Percentiles rank a stretch among this genome's conserved stretches.
phyloP scores from a whole-genome alignment of 2,888 invertebrate species.

The Plemyria rubiginata region DNA sequence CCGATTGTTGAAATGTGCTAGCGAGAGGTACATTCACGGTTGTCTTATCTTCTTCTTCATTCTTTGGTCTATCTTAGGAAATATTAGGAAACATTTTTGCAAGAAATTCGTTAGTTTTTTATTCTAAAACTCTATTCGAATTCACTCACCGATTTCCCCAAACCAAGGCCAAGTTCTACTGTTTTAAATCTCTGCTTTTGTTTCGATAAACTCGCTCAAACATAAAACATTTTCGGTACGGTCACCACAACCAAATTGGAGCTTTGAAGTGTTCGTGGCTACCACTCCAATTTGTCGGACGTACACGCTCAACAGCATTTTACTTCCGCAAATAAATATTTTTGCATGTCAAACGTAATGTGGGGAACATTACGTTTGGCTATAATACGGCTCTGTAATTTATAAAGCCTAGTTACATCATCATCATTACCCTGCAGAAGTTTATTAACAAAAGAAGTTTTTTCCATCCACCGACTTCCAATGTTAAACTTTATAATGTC shows the following conservation, averaged over 20 bases:
- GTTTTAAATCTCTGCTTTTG: constrained; percentile 19
- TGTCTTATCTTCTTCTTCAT: no score
- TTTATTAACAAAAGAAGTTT: no score
- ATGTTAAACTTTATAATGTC: no score
- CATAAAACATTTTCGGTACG: constrained; percentile 29
- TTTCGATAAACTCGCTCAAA: constrained; percentile 26
- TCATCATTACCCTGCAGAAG: no score
- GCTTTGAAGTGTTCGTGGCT: constrained; percentile 31
- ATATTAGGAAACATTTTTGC: no score
- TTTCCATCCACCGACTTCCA: no score
- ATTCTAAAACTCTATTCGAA: not conserved
- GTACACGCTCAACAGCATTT: constrained; percentile 24
- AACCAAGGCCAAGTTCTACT: not conserved
- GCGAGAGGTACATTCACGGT: no score
- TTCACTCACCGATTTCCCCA: not conserved
- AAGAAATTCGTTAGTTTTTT: no score
- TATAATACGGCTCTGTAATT: not conserved
- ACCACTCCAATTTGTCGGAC: constrained; percentile 29
- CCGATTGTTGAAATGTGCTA: no score
- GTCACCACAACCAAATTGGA: constrained; percentile 28
- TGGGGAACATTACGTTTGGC: not conserved
- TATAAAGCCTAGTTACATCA: not conserved
- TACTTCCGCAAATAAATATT: constrained; percentile 18
- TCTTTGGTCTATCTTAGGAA: no score
- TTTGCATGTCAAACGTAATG: constrained; percentile 19